Evolutionary conservation across 2,888 invertebrate genomes (phyloP).

Genomic region (Conistra vaccinii): DNA sequence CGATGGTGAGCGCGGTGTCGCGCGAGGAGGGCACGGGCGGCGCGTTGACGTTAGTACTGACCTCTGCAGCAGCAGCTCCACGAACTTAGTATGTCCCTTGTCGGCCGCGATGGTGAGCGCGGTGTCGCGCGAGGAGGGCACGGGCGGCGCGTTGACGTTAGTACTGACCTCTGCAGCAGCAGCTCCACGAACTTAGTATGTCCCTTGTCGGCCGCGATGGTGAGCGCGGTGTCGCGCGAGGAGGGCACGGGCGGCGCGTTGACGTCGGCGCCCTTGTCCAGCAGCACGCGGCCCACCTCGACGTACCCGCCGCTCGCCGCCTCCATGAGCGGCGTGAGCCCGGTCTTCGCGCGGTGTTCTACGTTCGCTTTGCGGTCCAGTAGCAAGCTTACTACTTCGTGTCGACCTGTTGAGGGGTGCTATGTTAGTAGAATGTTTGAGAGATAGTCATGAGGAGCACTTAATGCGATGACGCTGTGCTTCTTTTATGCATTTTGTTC

Average conservation of each 20-base stretch:
- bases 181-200: conserved; percentile 98
- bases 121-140: conserved; percentile 99
- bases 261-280: conserved; percentile 99
- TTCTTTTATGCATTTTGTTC: neutral
- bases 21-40: conserved; percentile 99
- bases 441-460: neutral
- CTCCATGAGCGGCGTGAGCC: conserved; percentile 99
- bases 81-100: conserved; percentile 99
- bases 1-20: conserved; percentile 99
- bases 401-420: conserved; percentile 89
- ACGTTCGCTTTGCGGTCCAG: conserved; percentile 99
- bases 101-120: conserved; percentile 99
- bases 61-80: conserved; percentile 93
- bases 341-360: conserved; percentile 99
- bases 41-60: conserved; percentile 93
- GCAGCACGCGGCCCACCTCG: conserved; percentile 98
- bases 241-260: conserved; percentile 99
- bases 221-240: conserved; percentile 99
- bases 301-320: conserved; percentile 99
- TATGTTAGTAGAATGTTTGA: neutral
- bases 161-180: conserved; percentile 91
- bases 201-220: conserved; percentile 99
- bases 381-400: conserved; percentile 99
- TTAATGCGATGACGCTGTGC: neutral
- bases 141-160: conserved; percentile 92